Conservation (phyloP, 1,140 invertebrate species). For the Harpegnathos saltator region DNA sequence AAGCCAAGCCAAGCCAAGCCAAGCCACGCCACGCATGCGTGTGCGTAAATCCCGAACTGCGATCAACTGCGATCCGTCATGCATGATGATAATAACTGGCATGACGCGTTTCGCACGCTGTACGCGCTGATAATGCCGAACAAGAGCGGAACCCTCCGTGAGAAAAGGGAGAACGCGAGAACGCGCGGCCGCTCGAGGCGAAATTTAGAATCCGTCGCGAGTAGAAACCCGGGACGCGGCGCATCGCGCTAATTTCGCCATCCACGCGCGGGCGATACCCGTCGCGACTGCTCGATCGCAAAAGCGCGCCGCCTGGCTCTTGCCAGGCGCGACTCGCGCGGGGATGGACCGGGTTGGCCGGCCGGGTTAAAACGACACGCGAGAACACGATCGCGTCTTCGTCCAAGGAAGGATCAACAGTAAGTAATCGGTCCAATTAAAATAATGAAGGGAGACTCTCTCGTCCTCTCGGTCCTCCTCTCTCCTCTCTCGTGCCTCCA, state of each 20-base stretch:
- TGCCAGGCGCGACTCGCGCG: neutral
- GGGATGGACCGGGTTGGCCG: neutral
- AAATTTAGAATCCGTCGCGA: too few relatives aligned
- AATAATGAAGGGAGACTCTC: slow-evolving; percentile 27
- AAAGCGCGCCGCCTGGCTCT: too few relatives aligned
- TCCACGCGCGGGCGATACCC: too few relatives aligned
- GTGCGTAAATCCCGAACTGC: slow-evolving; percentile 66
- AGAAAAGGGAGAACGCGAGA: neutral
- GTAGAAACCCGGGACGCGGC: too few relatives aligned
- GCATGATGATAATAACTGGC: slow-evolving; percentile 62
- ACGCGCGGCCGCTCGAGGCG: too few relatives aligned
- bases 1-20: too few relatives aligned
- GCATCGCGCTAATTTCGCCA: too few relatives aligned
- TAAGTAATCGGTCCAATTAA: slow-evolving; percentile 67
- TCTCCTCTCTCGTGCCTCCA: slow-evolving; percentile 6
- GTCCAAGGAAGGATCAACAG: slow-evolving; percentile 64
- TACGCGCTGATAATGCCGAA: neutral
- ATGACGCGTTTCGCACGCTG: slow-evolving; percentile 41
- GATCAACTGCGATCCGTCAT: slow-evolving; percentile 60
- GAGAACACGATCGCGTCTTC: slow-evolving; percentile 38
- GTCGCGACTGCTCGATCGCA: neutral
- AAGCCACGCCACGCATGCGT: neutral
- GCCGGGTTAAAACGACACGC: slow-evolving; percentile 42
- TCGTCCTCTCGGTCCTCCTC: neutral
- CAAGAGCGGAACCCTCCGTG: neutral